phyloP scores from a whole-genome alignment of 2,113 vertebrate species.

The Daphoenositta chrysoptera region DNA sequence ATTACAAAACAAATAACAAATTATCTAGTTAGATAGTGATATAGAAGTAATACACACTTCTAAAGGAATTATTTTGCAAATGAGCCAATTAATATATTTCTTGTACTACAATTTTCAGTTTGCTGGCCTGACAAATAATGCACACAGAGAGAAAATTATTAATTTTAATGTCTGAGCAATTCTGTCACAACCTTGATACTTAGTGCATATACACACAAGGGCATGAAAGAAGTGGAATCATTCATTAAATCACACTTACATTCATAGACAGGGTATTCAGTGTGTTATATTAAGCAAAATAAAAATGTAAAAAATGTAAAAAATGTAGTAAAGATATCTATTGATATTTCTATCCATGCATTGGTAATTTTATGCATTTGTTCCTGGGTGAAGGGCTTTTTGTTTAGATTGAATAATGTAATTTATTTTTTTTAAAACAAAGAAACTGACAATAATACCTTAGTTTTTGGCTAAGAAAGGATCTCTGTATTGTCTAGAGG shows the following conservation, averaged over 20 bases:
- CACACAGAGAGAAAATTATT: background rate
- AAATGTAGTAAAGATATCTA: background rate
- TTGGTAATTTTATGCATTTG: background rate
- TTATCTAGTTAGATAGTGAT: constrained; percentile 46
- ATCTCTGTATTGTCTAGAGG: background rate
- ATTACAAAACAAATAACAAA: constrained; percentile 47
- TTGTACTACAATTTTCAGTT: constrained; percentile 2
- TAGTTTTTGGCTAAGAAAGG: background rate
- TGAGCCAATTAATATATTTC: constrained; percentile 29
- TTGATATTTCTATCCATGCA: background rate
- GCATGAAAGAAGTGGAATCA: background rate
- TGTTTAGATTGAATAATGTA: background rate
- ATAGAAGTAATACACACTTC: constrained; percentile 16
- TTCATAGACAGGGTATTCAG: background rate
- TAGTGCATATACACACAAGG: background rate
- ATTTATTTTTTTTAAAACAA: background rate
- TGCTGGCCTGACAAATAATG: background rate
- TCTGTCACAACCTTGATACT: background rate
- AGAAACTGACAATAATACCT: background rate
- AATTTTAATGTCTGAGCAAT: background rate
- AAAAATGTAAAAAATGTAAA: no score
- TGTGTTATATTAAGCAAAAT: background rate
- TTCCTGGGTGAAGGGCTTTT: background rate
- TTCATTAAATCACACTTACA: background rate
- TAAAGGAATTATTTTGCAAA: constrained; percentile 53